Conservation (phyloP, 2,888 invertebrate species). For the Rhamphomyia laevipes region DNA sequence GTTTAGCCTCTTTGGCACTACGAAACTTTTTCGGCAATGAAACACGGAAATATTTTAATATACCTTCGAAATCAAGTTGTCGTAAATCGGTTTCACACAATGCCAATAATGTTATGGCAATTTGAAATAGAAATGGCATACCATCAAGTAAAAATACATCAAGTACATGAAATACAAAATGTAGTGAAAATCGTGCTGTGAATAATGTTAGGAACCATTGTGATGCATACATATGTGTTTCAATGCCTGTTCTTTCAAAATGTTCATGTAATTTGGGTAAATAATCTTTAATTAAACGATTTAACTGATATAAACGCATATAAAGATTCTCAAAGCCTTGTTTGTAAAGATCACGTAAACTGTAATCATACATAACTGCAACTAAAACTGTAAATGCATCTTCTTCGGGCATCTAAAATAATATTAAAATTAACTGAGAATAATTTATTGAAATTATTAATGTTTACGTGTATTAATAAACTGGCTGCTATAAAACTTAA, state of each 20-base stretch:
- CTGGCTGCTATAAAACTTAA: constrained; percentile 96
- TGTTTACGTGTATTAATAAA: constrained; percentile 80
- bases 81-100: constrained; percentile 86
- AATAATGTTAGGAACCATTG: constrained; percentile 99
- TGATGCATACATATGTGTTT: constrained; percentile 98
- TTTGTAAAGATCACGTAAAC: constrained; percentile 86
- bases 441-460: neutral
- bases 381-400: constrained; percentile 96
- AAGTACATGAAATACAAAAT: constrained; percentile 91
- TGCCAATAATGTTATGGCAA: constrained; percentile 84
- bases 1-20: constrained; percentile 76
- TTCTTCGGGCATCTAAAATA: constrained; percentile 97
- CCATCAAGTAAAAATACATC: constrained; percentile 94
- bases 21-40: constrained; percentile 93
- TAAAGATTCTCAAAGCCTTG: constrained; percentile 95
- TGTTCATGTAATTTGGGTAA: constrained; percentile 69
- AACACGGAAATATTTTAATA: constrained; percentile 95
- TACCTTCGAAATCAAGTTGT: constrained; percentile 91
- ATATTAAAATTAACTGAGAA: neutral
- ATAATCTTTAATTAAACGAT: constrained; percentile 78
- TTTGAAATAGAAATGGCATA: constrained; percentile 89
- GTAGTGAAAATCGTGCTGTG: constrained; percentile 95
- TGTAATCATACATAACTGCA: constrained; percentile 94
- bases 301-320: constrained; percentile 87
- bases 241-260: constrained; percentile 71